Evolutionary conservation across 1,140 invertebrate species (phyloP), one percentile per base, ranked within the genome.

Genomic region (Calephelis virginiensis): DNA sequence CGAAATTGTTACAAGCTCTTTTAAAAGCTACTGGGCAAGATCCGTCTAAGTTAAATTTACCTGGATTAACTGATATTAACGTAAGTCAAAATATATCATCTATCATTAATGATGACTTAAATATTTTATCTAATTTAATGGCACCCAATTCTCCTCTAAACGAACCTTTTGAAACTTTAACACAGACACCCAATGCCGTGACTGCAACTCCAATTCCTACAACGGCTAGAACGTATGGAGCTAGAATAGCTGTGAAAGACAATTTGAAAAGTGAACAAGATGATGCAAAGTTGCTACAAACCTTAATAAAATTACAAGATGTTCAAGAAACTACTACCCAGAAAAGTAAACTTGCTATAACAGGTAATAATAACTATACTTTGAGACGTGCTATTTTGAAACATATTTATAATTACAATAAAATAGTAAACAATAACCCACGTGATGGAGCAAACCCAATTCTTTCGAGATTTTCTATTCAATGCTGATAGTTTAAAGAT

Each of bases 21-120:
- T 73, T 92, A 49, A 88, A 90, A 76, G 85, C 88, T 43, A 92
- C 91, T 13, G 91, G 91, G 45, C 91, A 92, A 77, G 89, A 90
- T 73, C 85, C 87, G 61, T 86, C 90, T 14, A 88, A 91, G 78
- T 78, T 90, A 43, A 91, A 92, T 72, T 74, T 92, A 72, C 89
- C 90, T 8, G 84, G 80, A 73, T 72, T 87, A 62, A 84, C 86
- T 53, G 80, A 69, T 70, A 67, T 74, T 62, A 83, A 80, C 66
- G 80, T 84, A 76, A 86, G 84, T 83, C 69, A 74, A 13, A 78
- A 78, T 60, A 38, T 72, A 63, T 65, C 76, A 64, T 66, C 75
- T 64, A 60, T 61, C 64, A 61, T 77, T 40, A 74, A 82, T 48
- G 73, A 77, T 61, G 85, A 89, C 64, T 75, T 88, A 64, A 84